Conservation (phyloP, 2,113 vertebrate species). For the Protobothrops mucrosquamatus region DNA sequence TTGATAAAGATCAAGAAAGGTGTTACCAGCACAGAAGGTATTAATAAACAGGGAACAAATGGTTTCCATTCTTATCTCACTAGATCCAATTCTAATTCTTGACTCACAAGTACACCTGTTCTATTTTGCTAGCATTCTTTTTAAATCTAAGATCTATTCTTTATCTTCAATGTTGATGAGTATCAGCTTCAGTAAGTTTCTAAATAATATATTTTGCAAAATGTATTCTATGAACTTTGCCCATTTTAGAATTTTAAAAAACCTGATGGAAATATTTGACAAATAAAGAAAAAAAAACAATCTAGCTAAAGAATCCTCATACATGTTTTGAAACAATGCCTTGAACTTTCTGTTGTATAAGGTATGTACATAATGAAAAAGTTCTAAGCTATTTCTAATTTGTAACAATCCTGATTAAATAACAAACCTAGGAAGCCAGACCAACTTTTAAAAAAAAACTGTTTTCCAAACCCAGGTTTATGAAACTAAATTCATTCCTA, state of each 20-base stretch:
- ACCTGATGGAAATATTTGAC: slow-evolving; percentile 40
- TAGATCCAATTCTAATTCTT: slow-evolving; percentile 10
- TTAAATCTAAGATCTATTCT: slow-evolving; percentile 24
- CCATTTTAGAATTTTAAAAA: neutral
- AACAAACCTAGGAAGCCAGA: neutral
- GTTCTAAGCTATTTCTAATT: slow-evolving; percentile 32
- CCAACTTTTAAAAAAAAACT: slow-evolving; percentile 27
- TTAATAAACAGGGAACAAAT: slow-evolving; percentile 36
- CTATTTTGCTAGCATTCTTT: neutral
- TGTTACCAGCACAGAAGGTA: slow-evolving; percentile 40
- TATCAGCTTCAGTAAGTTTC: slow-evolving; percentile 21
- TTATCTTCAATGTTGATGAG: slow-evolving; percentile 3
- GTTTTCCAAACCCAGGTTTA: slow-evolving; percentile 33
- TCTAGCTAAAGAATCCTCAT: neutral
- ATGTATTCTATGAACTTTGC: slow-evolving; percentile 13
- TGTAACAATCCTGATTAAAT: slow-evolving; percentile 3
- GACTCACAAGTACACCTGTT: slow-evolving; percentile 20
- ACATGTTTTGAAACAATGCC: neutral
- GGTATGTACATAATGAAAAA: neutral
- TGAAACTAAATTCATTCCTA: slow-evolving; percentile 61
- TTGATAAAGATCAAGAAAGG: slow-evolving; percentile 25
- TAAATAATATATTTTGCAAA: slow-evolving; percentile 10
- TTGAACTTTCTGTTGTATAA: neutral
- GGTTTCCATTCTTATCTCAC: neutral
- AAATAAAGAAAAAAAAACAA: slow-evolving; percentile 11